Percentiles rank a stretch among this genome's conserved stretches.
phyloP scores from a whole-genome alignment of 1,140 invertebrate genomes.

The Uloborus diversus region DNA sequence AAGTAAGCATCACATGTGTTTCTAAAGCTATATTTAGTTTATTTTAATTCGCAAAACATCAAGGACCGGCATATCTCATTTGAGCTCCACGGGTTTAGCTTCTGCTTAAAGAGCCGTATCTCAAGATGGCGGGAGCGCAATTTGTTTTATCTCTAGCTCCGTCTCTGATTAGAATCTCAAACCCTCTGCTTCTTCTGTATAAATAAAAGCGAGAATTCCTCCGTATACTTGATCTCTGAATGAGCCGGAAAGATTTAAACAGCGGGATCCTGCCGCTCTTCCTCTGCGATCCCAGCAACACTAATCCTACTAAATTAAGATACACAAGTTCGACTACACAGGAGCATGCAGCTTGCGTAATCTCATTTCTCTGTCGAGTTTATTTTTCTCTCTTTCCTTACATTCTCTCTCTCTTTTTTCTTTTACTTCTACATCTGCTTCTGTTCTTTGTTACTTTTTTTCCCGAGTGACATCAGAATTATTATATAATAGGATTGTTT shows the following conservation, averaged over 20 bases:
- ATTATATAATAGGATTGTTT: slow-evolving; percentile 33
- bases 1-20: too few relatives aligned
- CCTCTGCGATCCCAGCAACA: neutral
- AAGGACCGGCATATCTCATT: too few relatives aligned
- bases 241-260: slow-evolving; percentile 44
- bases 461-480: slow-evolving; percentile 11
- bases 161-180: slow-evolving; percentile 1
- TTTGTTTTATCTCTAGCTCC: too few relatives aligned
- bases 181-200: slow-evolving; percentile 24
- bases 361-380: slow-evolving; percentile 20
- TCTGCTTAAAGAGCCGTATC: too few relatives aligned
- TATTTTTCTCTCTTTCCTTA: neutral
- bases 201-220: slow-evolving; percentile 39
- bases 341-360: slow-evolving; percentile 15
- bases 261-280: neutral
- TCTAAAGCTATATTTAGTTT: too few relatives aligned
- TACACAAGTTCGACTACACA: slow-evolving; percentile 34
- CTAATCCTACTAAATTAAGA: slow-evolving; percentile 47
- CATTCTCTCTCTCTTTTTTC: neutral
- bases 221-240: slow-evolving; percentile 37
- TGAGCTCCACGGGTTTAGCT: too few relatives aligned
- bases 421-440: slow-evolving; percentile 10
- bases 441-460: too few relatives aligned
- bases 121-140: too few relatives aligned
- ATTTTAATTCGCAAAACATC: too few relatives aligned